phyloP scores from a whole-genome alignment of 92 coral and sea anemone genomes.

The Zoanthus solanderi region DNA sequence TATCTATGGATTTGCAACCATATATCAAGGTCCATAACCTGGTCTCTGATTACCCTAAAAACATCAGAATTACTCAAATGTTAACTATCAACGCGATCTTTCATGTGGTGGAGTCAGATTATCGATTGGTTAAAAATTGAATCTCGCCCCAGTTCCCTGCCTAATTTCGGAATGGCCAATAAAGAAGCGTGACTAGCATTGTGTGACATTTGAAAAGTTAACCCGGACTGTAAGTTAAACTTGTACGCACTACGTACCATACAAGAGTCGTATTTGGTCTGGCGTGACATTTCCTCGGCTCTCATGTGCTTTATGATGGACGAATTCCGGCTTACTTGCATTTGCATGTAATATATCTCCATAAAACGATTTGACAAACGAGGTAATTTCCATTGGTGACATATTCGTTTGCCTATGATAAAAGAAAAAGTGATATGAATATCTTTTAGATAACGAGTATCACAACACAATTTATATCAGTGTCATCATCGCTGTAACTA shows the following conservation, averaged over 20 bases:
- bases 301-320: not conserved
- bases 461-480: not conserved
- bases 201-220: not conserved
- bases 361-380: conserved; percentile 24
- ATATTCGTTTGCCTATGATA: not conserved
- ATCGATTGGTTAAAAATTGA: no score
- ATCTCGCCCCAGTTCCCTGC: no score
- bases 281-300: not conserved
- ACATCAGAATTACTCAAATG: no score
- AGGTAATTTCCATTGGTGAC: not conserved
- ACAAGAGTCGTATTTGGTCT: not conserved
- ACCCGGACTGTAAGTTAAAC: not conserved
- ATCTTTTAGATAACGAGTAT: not conserved
- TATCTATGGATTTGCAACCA: no score
- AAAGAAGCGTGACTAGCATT: not conserved
- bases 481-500: not conserved
- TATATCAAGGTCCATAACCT: no score
- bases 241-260: conserved; percentile 8
- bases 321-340: not conserved
- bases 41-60: no score
- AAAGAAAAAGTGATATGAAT: not conserved
- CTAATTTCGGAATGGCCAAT: not conserved
- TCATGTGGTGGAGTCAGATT: no score
- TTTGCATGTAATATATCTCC: conserved; percentile 13
- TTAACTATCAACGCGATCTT: no score